Base-by-base conservation (phyloP, 2,113 vertebrate genomes). In the Onychostoma macrolepis region DNA sequence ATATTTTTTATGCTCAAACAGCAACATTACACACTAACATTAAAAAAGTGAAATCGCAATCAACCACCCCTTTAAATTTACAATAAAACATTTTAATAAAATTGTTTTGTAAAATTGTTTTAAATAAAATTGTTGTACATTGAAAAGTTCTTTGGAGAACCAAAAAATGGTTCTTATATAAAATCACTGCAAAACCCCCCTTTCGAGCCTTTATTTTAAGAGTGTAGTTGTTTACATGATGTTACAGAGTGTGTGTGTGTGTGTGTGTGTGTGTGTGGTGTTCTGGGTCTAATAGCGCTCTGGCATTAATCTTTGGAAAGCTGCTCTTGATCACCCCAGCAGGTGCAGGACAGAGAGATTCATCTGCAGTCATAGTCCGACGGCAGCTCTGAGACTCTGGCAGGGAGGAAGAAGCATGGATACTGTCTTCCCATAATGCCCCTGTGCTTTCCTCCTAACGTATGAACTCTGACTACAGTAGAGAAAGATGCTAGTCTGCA, bases 401-500 rank as follows among this genome's bases (percentile, higher is more conserved):
- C 48, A 56, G 45, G 82, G 56, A 74, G 48, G 82, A 84, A 74
- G 82, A 84, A 84, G 67, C 82, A 84, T 74, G 30, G 69, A 53
- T 74, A 38, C 67, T 84, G 82, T 74, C 82, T 74, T 84, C 67
- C 30, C 82, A 74, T 53, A 74, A 74, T 84, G 67, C 69, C 82
- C 82, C 67, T 74, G 69, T 74, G 82, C 65, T 74, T 84, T 74
- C 48, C 11, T 67, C 19, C 4, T 71, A 83, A 83, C 10, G 6
- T 83, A 83, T 83, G 80, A 83, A 71, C 21, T 58, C 48, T 33
- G 81, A 71, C 28, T 84, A 84, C 82, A 53, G 65, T 84, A 69
- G 67, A 84, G 48, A 84, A 84, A 84, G 45, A 84, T 74, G 65
- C 82, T 84, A 58, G 43, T 84, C 82, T 72, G 82, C 82, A 84